Evolutionary conservation across 2,888 invertebrate species (phyloP).

Genomic region (Xestia xanthographa): DNA sequence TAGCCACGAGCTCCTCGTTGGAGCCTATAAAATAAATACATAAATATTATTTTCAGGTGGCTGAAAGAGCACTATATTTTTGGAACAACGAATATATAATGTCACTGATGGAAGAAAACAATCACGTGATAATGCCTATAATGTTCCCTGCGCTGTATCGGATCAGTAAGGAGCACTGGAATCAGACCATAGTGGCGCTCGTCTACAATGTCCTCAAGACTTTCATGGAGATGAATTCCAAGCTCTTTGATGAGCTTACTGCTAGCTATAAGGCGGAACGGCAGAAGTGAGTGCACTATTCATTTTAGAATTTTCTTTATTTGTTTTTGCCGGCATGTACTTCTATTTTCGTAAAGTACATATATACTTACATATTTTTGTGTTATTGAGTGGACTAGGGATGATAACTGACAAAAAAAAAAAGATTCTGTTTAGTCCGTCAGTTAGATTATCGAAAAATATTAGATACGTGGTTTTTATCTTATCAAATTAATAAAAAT

Average conservation of each 20-base stretch:
- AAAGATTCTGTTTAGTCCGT: too few relatives aligned
- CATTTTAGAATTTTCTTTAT: not conserved
- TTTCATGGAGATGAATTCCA: constrained; percentile 99
- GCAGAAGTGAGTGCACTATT: constrained; percentile 95
- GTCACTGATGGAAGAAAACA: constrained; percentile 99
- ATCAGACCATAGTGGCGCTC: constrained; percentile 99
- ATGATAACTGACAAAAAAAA: too few relatives aligned
- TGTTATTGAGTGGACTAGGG: too few relatives aligned
- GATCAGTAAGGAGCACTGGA: constrained; percentile 99
- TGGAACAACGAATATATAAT: constrained; percentile 99
- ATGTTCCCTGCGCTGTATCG: constrained; percentile 99
- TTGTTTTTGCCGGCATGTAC: not conserved
- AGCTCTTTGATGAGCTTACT: constrained; percentile 99
- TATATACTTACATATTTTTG: too few relatives aligned
- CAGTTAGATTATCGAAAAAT: too few relatives aligned
- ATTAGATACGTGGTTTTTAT: too few relatives aligned
- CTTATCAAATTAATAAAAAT: too few relatives aligned
- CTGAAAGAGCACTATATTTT: constrained; percentile 99
- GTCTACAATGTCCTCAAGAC: constrained; percentile 99
- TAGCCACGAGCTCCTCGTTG: too few relatives aligned
- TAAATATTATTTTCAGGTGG: constrained; percentile 93
- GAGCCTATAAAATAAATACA: not conserved
- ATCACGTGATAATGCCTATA: constrained; percentile 99
- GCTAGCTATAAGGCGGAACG: constrained; percentile 99
- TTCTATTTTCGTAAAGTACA: not conserved